Percentiles rank a stretch among this genome's conserved stretches.
phyloP scores from a whole-genome alignment of 37 sponge, comb jelly and placozoan genomes.

The Oscarella lobularis region DNA sequence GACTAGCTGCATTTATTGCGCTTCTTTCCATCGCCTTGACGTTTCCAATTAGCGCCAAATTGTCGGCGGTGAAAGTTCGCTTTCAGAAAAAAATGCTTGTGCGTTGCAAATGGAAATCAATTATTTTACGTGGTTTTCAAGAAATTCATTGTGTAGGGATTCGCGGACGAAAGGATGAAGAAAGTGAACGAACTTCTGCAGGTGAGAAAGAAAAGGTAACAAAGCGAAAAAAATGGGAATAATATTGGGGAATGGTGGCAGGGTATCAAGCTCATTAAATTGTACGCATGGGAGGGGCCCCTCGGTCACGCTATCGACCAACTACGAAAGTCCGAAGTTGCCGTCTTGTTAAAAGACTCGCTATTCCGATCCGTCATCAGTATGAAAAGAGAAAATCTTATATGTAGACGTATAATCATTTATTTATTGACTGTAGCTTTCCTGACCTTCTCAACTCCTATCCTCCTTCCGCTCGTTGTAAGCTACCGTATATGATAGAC shows the following conservation, averaged over 20 bases:
- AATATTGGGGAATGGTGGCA: too few relatives aligned
- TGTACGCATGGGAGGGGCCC: slow-evolving; percentile 23
- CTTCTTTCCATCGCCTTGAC: background rate
- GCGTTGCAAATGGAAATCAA: too few relatives aligned
- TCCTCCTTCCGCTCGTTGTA: too few relatives aligned
- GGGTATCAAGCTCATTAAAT: slow-evolving; percentile 24
- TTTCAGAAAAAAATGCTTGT: background rate
- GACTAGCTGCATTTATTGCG: background rate
- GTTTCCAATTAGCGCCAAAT: background rate
- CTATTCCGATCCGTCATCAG: too few relatives aligned
- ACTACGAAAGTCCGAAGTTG: background rate
- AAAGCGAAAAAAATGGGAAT: too few relatives aligned
- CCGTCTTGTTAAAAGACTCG: background rate
- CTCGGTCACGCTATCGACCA: slow-evolving; percentile 3
- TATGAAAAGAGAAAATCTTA: too few relatives aligned
- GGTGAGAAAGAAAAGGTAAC: background rate
- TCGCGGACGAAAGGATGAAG: background rate
- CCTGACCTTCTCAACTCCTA: too few relatives aligned
- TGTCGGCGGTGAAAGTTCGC: background rate
- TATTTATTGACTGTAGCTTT: too few relatives aligned
- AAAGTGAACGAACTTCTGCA: background rate
- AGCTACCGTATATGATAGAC: too few relatives aligned
- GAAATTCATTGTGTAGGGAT: background rate
- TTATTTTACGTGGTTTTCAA: too few relatives aligned
- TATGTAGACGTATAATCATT: too few relatives aligned